Evolutionary conservation across 2,113 vertebrate genomes (phyloP), one percentile per base, ranked within the genome.

Genomic region (Xiphophorus couchianus): DNA sequence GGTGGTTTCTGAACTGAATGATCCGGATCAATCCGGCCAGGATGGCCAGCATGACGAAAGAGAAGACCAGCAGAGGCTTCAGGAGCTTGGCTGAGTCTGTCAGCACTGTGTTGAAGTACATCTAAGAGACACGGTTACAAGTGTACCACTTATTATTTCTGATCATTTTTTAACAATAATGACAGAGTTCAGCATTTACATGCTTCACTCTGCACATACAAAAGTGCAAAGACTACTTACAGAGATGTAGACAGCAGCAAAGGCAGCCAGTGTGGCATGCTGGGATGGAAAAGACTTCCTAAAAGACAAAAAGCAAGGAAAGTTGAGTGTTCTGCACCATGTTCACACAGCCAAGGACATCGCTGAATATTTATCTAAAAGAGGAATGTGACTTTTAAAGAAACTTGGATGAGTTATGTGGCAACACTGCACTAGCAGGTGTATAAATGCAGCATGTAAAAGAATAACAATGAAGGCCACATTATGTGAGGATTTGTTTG

Each of bases 71-170:
- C 61, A 99, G 94, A 5, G 98, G 98, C 86, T 99, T 99, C 89
- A 99, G 95, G 71, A 99, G 96, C 92, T 99, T 99, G 22, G 97
- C 96, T 27, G 97, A 98, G 90, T 99, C 97, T 0, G 97, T 99
- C 90, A 99, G 90, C 0, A 96, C 97, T 19, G 97, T 95, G 92
- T 99, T 99, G 93, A 99, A 99, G 94, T 99, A 99, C 97, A 99
- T 99, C 98, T 99, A 93, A 67, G 91, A 94, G 75, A 90, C 80
- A 84, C 35, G 61, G 39, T 42, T 14, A 35, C 25, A 64, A 1
- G 19, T 13, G 0, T 61, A 0, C 1, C 1, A 42, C 6, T 29
- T 10, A 35, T 25, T 11, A 29, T 58, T 15, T 2, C 14, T 33
- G 9, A 31, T 48, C 4, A 29, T 12, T 51, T 0, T 29, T 17